These are phyloP conservation scores for Astatotilapia flaviijosephi DNA, from an alignment of 2,113 vertebrate species.

Conservation along the genomic window DNA sequence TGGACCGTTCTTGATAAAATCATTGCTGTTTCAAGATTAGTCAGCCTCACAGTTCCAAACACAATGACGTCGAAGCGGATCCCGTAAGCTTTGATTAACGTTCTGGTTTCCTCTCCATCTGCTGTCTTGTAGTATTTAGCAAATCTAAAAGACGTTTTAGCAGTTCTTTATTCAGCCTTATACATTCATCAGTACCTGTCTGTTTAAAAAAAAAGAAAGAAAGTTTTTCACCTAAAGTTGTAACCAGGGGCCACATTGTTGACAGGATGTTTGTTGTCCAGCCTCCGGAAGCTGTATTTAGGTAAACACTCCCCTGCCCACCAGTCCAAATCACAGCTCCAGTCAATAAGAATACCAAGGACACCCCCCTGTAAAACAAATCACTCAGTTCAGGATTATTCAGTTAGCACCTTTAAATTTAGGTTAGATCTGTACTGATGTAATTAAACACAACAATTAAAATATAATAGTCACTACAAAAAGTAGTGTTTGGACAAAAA, in stretches of 20 bases:
- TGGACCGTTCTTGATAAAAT: rapidly evolving
- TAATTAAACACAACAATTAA: neutral
- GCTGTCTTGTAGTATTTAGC: constrained; percentile 78
- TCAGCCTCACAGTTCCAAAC: constrained; percentile 78
- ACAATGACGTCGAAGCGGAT: constrained; percentile 85
- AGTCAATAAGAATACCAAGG: constrained; percentile 54
- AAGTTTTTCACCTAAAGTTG: constrained; percentile 79
- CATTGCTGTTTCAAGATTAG: neutral
- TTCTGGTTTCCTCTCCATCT: constrained; percentile 68
- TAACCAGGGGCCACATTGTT: constrained; percentile 81
- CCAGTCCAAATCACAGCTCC: constrained; percentile 81
- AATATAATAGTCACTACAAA: neutral
- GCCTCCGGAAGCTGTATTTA: constrained; percentile 80
- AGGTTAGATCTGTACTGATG: neutral
- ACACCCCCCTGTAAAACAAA: constrained; percentile 42
- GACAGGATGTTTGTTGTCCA: constrained; percentile 72
- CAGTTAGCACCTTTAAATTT: neutral
- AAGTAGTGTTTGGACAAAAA: neutral
- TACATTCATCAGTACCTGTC: neutral
- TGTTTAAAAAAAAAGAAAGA: neutral
- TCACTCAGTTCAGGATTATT: neutral
- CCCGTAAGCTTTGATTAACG: constrained; percentile 81
- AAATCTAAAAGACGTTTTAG: constrained; percentile 70
- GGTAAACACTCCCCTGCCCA: constrained; percentile 71
- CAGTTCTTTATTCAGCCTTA: neutral